Conservation (phyloP, 2,797 vertebrate genomes). For the Benthosema pterotum region DNA sequence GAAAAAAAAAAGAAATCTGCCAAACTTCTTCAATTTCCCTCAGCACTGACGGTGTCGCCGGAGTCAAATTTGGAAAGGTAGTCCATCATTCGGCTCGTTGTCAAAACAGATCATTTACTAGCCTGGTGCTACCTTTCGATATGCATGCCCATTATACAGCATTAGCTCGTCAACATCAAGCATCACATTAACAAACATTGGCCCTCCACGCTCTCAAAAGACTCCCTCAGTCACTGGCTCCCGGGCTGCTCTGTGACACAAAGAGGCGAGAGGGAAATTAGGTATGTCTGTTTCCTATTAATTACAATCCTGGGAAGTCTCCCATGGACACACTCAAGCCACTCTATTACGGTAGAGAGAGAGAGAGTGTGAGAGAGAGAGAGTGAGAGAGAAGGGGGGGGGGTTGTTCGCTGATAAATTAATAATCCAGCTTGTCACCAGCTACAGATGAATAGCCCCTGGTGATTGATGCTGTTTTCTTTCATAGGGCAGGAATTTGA, state of each 20-base stretch:
- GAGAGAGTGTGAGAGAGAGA: slow-evolving; percentile 54
- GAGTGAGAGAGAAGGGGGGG: slow-evolving; percentile 52
- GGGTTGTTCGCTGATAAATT: slow-evolving; percentile 86
- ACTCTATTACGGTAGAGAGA: slow-evolving; percentile 78
- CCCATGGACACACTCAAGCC: slow-evolving; percentile 80
- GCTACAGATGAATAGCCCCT: slow-evolving; percentile 83
- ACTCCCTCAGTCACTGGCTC: slow-evolving; percentile 74
- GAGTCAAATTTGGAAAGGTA: slow-evolving; percentile 50
- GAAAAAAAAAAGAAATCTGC: background rate
- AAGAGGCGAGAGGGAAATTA: slow-evolving; percentile 84
- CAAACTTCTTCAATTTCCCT: slow-evolving; percentile 18
- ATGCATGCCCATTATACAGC: slow-evolving; percentile 66
- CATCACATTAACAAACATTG: slow-evolving; percentile 79
- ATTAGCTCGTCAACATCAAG: slow-evolving; percentile 68
- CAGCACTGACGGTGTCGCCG: slow-evolving; percentile 32
- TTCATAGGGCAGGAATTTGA: slow-evolving; percentile 96
- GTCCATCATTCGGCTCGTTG: slow-evolving; percentile 65
- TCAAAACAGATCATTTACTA: slow-evolving; percentile 69
- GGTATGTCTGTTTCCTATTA: slow-evolving; percentile 88
- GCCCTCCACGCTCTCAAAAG: slow-evolving; percentile 72
- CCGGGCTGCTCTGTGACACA: slow-evolving; percentile 79
- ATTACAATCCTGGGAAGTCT: slow-evolving; percentile 87
- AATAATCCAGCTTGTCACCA: slow-evolving; percentile 84
- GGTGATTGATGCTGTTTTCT: slow-evolving; percentile 92
- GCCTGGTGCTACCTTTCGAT: slow-evolving; percentile 69